Evolutionary conservation across 1,140 invertebrate genomes (phyloP).

Genomic region (Euura lappo): DNA sequence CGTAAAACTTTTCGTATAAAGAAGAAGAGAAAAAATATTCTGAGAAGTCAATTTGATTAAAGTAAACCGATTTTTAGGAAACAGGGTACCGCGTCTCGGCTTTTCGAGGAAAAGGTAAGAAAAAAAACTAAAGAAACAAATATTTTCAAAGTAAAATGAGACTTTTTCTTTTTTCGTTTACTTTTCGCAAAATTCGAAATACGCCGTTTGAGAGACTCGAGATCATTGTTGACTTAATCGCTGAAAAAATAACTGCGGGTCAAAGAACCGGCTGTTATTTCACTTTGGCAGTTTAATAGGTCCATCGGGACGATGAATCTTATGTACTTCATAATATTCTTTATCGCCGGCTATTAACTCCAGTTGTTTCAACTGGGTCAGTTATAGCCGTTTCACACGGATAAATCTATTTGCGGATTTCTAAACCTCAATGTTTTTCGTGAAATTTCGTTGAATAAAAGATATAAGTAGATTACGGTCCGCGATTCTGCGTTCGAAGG

Average conservation of each 20-base stretch:
- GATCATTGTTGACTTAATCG: neutral
- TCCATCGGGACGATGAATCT: neutral
- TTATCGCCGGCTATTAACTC: neutral
- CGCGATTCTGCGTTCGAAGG: neutral
- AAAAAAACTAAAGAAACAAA: too few relatives aligned
- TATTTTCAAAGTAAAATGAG: too few relatives aligned
- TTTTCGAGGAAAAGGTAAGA: too few relatives aligned
- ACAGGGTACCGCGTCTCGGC: too few relatives aligned
- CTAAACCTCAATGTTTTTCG: neutral
- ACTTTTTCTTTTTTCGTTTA: too few relatives aligned
- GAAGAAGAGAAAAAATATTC: too few relatives aligned
- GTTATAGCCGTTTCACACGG: neutral
- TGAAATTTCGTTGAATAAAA: neutral
- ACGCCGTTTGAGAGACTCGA: too few relatives aligned
- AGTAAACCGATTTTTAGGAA: too few relatives aligned
- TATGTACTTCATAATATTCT: neutral
- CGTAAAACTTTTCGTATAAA: too few relatives aligned
- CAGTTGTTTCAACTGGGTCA: neutral
- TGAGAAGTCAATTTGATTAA: too few relatives aligned
- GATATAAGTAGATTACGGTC: neutral
- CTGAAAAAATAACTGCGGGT: neutral
- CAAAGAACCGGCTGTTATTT: neutral
- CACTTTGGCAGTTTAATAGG: neutral
- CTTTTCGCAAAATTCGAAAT: too few relatives aligned
- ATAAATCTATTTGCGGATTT: slow-evolving; percentile 1